Percentiles rank a stretch among this genome's conserved stretches.
Evolutionary conservation across 2,888 invertebrate genomes (phyloP).

Genomic region (Phrixothrix hirtus): DNA sequence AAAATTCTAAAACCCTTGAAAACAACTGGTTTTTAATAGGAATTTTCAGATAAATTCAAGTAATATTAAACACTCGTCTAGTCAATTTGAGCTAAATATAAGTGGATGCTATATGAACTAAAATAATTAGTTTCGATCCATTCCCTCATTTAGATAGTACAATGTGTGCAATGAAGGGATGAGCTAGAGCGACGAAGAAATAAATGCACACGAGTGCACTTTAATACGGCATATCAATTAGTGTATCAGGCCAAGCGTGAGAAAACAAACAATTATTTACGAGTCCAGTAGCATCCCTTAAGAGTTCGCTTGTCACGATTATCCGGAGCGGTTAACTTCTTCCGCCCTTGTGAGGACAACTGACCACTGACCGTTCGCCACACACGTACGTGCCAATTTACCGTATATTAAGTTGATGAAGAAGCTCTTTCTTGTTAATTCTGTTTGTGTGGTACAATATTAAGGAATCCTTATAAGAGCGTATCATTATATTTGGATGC

Average conservation of each 20-base stretch:
- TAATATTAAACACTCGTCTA: no score
- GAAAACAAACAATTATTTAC: constrained; percentile 58
- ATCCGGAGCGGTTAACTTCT: constrained; percentile 49
- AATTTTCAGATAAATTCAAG: no score
- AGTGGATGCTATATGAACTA: constrained; percentile 48
- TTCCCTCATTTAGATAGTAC: constrained; percentile 49
- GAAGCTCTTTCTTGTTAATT: constrained; percentile 45
- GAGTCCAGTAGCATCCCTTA: constrained; percentile 52
- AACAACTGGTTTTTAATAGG: no score
- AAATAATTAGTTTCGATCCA: constrained; percentile 42
- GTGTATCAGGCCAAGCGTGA: constrained; percentile 55
- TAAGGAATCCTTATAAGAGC: constrained; percentile 51
- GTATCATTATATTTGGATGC: constrained; percentile 56
- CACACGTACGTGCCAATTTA: constrained; percentile 53
- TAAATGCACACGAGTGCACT: constrained; percentile 52
- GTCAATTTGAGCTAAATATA: no score
- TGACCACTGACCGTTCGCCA: constrained; percentile 37
- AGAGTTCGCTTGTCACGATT: constrained; percentile 54
- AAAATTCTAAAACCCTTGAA: no score
- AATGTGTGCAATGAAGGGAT: constrained; percentile 50
- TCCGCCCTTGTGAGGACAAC: constrained; percentile 36
- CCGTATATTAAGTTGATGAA: constrained; percentile 48
- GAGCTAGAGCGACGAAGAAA: constrained; percentile 45
- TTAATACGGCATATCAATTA: constrained; percentile 57
- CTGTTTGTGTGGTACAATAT: constrained; percentile 45